Evolutionary conservation across 2,888 invertebrate species (phyloP).

Genomic region (Sarcophaga subvicina): DNA sequence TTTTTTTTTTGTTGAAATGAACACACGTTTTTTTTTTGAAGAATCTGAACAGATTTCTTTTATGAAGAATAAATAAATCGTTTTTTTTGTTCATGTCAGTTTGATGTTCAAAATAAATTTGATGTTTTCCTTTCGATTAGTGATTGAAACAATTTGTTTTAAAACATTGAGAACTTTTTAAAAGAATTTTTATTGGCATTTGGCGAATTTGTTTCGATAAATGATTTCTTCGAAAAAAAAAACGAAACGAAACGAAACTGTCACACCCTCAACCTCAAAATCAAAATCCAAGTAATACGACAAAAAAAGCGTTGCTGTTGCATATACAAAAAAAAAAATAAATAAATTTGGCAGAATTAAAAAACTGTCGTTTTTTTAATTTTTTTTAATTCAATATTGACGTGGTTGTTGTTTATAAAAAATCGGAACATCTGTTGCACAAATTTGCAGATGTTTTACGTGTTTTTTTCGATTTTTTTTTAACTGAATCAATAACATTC

Average conservation of each 20-base stretch:
- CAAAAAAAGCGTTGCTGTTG: neutral
- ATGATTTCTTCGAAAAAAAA: neutral
- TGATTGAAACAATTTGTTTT: constrained; percentile 38
- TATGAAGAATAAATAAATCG: too few species aligned
- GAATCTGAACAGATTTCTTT: too few species aligned
- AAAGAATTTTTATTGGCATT: constrained; percentile 49
- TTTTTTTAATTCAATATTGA: neutral
- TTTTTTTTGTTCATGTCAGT: too few species aligned
- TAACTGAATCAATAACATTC: constrained; percentile 42
- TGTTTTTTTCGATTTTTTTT: neutral
- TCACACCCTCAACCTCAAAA: constrained; percentile 39
- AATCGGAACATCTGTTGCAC: constrained; percentile 57
- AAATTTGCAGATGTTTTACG: constrained; percentile 47
- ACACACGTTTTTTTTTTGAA: too few species aligned
- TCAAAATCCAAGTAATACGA: neutral
- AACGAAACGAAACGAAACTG: neutral
- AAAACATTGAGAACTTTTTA: constrained; percentile 23
- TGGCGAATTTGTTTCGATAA: constrained; percentile 40
- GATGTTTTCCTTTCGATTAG: too few species aligned
- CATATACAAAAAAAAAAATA: constrained; percentile 11
- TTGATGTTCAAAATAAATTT: too few species aligned
- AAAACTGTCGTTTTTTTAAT: neutral
- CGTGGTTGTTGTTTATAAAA: constrained; percentile 13
- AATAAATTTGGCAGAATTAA: constrained; percentile 43
- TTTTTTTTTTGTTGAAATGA: too few species aligned